Evolutionary conservation across 1,140 invertebrate genomes (phyloP).

Genomic region (Dinoponera quadriceps): DNA sequence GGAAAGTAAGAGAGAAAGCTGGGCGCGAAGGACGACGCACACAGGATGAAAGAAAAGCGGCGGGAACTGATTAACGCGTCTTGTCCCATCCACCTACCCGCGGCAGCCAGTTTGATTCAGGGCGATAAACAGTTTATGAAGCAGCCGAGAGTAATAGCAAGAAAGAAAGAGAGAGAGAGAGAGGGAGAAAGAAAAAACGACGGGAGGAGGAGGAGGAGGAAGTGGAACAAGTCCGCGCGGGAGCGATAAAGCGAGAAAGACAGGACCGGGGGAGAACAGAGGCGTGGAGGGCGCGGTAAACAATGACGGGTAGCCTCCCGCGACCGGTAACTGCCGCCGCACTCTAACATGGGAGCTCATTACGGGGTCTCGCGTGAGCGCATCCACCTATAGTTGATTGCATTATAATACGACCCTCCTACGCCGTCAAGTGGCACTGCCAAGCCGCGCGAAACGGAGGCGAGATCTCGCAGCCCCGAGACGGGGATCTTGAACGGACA

Average conservation of each 20-base stretch:
- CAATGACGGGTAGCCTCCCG: conserved; percentile 80
- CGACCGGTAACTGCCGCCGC: conserved; percentile 72
- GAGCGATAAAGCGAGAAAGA: background rate
- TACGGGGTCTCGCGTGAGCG: conserved; percentile 81
- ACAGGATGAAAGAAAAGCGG: background rate
- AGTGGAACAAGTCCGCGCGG: background rate
- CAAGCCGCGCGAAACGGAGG: background rate
- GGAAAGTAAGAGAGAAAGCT: background rate
- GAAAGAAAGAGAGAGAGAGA: conserved; percentile 18
- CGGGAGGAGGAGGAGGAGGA: conserved; percentile 18
- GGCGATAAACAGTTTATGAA: conserved; percentile 84
- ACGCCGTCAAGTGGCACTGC: conserved; percentile 60
- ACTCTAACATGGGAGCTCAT: conserved; percentile 83
- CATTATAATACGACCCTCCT: conserved; percentile 81
- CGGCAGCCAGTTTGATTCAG: conserved; percentile 76
- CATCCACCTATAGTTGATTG: conserved; percentile 81
- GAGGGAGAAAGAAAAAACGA: conserved; percentile 7
- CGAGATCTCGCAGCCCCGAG: background rate
- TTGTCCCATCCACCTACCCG: conserved; percentile 78
- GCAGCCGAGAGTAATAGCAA: conserved; percentile 81
- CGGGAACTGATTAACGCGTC: conserved; percentile 81
- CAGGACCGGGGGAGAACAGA: background rate
- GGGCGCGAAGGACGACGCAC: background rate
- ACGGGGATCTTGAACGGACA: background rate
- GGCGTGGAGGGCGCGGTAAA: conserved; percentile 72